phyloP scores from a whole-genome alignment of 2,113 vertebrate species.

The human region GRCh38 chr2:235788501-235789000 shows the following conservation, averaged over 20 bases:
- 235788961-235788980: fast-evolving
- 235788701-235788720: fast-evolving
- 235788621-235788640: fast-evolving
- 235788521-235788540: no score
- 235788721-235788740: fast-evolving
- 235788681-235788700: fast-evolving
- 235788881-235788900: no score
- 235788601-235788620: fast-evolving
- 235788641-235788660: fast-evolving
- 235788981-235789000: fast-evolving
- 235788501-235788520: no score
- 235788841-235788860: fast-evolving
- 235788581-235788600: no score
- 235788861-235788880: no score
- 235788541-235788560: no score
- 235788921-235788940: background rate
- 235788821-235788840: fast-evolving
- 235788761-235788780: background rate
- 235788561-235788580: no score
- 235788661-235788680: no score
- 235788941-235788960: fast-evolving
- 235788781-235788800: fast-evolving
- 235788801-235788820: fast-evolving
- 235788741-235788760: fast-evolving
- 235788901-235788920: fast-evolving